Evolutionary conservation across 2,888 invertebrate species (phyloP).

Genomic region (Platerodrilus igneus): DNA sequence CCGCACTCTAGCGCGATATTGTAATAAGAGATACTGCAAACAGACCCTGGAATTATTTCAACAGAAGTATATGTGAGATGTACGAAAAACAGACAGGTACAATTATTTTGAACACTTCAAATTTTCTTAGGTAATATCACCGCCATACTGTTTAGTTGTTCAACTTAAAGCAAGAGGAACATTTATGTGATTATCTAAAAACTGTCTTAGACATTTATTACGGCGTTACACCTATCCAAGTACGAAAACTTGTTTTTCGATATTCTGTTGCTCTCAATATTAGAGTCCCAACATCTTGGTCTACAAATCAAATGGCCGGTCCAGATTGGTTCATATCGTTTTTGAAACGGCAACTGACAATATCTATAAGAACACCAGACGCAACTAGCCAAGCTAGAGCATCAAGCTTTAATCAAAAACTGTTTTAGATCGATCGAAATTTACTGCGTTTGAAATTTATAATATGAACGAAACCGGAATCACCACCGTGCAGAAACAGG

Average conservation of each 20-base stretch:
- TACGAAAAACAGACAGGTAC: constrained; percentile 2
- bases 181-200: constrained; percentile 1
- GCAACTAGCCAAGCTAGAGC: constrained; percentile 2
- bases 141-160: neutral
- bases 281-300: constrained; percentile 4
- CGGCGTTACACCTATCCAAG: constrained; percentile 3
- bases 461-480: constrained; percentile 4
- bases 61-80: constrained; percentile 3
- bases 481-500: constrained; percentile 10
- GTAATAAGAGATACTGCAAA: constrained; percentile 1
- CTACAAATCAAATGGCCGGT: neutral
- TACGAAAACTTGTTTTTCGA: neutral
- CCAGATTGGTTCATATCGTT: neutral
- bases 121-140: no score
- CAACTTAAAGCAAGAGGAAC: neutral
- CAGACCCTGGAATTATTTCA: neutral
- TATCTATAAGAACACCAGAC: constrained; percentile 2
- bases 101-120: neutral
- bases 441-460: neutral
- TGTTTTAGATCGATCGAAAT: constrained; percentile 1
- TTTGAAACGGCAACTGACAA: constrained; percentile 2
- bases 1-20: constrained; percentile 5
- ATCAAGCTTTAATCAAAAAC: constrained; percentile 2
- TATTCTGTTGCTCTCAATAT: constrained; percentile 4
- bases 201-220: constrained; percentile 1